Percentiles rank a stretch among this genome's conserved stretches.
phyloP scores from a whole-genome alignment of 2,888 invertebrate genomes.

The Catonia carolina region DNA sequence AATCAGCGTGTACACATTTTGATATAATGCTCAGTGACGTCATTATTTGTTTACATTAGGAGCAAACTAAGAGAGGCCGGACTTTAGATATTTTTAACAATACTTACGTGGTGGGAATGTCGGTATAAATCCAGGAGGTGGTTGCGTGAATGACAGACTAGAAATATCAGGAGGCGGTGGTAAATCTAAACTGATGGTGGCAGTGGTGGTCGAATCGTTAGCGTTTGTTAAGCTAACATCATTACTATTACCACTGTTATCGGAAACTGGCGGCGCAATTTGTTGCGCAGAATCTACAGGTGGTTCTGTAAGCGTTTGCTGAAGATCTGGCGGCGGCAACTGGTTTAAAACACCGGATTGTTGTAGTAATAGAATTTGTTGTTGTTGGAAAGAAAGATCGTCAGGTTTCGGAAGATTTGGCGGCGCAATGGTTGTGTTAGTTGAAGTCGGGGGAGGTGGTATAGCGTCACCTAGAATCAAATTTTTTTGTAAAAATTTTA shows the following conservation, averaged over 20 bases:
- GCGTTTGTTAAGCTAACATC: constrained; percentile 9
- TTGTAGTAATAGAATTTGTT: constrained; percentile 15
- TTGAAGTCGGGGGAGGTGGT: no score
- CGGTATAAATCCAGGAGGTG: constrained; percentile 52
- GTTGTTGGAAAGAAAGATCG: neutral
- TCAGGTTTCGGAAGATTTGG: no score
- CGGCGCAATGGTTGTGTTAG: no score
- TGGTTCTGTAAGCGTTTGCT: neutral
- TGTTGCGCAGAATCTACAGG: neutral
- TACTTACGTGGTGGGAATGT: constrained; percentile 32
- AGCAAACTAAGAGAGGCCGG: no score
- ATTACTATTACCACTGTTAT: neutral
- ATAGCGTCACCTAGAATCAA: neutral
- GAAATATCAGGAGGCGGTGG: constrained; percentile 21
- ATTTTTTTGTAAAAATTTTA: neutral
- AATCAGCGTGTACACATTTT: no score
- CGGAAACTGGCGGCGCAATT: neutral
- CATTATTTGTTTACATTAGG: no score
- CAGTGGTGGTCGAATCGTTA: constrained; percentile 8
- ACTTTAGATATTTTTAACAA: no score
- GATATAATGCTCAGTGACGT: no score
- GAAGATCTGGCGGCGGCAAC: constrained; percentile 6
- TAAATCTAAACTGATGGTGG: constrained; percentile 23
- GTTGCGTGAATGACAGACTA: constrained; percentile 44
- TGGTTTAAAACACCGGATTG: constrained; percentile 14